Conservation (phyloP, 2,113 vertebrate genomes). For the Nibea coibor region DNA sequence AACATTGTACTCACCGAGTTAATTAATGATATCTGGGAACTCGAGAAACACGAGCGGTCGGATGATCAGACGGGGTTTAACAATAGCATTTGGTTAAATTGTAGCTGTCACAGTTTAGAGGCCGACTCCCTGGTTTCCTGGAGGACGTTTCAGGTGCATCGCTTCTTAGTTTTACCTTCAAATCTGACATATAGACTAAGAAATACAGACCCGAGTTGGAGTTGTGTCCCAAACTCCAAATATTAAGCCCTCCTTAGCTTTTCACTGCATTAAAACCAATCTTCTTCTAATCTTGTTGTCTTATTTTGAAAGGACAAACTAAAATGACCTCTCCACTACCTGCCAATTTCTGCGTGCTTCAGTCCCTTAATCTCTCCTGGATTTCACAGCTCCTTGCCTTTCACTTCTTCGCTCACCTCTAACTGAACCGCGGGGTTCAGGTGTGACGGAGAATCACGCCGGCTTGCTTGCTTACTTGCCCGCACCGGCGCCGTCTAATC, state of each 20-base stretch:
- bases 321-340: background rate
- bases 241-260: background rate
- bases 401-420: conserved; percentile 9
- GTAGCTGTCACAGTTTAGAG: background rate
- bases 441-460: conserved; percentile 26
- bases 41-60: background rate
- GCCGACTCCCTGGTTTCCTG: background rate
- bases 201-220: background rate
- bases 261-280: conserved; percentile 6
- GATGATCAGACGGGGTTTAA: background rate
- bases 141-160: background rate
- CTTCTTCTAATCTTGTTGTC: background rate
- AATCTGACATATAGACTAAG: background rate
- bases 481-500: conserved; percentile 40
- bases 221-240: background rate
- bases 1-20: background rate
- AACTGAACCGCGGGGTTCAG: conserved; percentile 15
- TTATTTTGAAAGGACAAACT: background rate
- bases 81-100: no score
- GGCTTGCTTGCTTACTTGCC: background rate
- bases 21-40: background rate
- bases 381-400: background rate
- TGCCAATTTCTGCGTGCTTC: background rate
- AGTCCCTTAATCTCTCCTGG: conserved; percentile 36
- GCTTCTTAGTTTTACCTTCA: background rate